Conservation (phyloP, 2,113 vertebrate species). For the Cyprinus carpio region DNA sequence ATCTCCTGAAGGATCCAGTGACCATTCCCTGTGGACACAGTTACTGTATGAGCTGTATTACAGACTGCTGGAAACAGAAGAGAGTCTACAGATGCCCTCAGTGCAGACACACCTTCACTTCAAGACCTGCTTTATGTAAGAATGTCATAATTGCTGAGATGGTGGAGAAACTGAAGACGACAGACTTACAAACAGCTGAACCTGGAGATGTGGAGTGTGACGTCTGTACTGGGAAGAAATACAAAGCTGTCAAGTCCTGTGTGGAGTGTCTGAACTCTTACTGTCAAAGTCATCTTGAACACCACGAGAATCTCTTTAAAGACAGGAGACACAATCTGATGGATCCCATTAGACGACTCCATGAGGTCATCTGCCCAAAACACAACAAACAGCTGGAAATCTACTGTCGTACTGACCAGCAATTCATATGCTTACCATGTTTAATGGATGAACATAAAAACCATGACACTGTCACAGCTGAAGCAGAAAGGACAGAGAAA, state of each 20-base stretch:
- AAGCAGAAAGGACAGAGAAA: constrained; percentile 1
- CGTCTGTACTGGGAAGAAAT: not conserved
- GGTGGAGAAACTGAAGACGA: not conserved
- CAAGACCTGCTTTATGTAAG: constrained; percentile 4
- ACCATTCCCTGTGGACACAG: constrained; percentile 6
- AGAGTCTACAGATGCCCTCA: constrained; percentile 10
- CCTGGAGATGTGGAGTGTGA: constrained; percentile 5
- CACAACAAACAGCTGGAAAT: constrained; percentile 2
- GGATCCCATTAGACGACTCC: not conserved
- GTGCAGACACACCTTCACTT: not conserved
- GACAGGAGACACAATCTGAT: not conserved
- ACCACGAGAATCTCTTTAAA: constrained; percentile 2
- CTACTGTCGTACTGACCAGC: not conserved
- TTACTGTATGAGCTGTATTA: not conserved
- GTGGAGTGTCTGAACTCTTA: not conserved
- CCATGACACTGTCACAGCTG: not conserved
- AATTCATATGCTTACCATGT: not conserved
- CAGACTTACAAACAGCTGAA: not conserved
- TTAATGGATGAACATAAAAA: not conserved
- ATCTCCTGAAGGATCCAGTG: not conserved
- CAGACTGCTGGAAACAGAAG: not conserved
- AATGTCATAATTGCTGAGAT: not conserved
- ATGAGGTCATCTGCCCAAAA: not conserved
- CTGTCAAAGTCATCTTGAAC: not conserved
- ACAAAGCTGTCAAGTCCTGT: not conserved